Percentiles rank a stretch among this genome's conserved stretches.
These are phyloP conservation scores for Coronaproctus castanopsis DNA, from an alignment of 2,888 invertebrate genomes.

Conservation along the genomic window DNA sequence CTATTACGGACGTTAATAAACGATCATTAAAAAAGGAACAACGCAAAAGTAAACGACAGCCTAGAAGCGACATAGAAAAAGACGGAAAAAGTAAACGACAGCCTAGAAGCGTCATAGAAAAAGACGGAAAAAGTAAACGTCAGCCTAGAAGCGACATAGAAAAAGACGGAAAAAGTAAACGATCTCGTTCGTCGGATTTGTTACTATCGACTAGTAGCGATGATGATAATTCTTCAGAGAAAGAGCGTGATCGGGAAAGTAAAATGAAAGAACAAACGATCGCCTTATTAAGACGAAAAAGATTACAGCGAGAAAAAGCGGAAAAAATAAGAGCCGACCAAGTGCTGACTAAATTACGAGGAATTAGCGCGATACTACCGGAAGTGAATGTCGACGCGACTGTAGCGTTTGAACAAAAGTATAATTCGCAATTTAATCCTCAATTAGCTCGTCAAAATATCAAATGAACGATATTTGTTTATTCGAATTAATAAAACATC, in stretches of 20 bases:
- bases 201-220: neutral
- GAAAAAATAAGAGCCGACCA: conserved; percentile 52
- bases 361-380: conserved; percentile 26
- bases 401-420: conserved; percentile 43
- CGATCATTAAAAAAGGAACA: conserved; percentile 17
- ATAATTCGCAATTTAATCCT: conserved; percentile 94
- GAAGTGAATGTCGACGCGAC: conserved; percentile 23
- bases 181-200: neutral
- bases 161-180: conserved; percentile 1
- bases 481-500: too few relatives aligned
- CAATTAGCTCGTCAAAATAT: conserved; percentile 61
- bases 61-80: conserved; percentile 20
- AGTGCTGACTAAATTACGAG: conserved; percentile 46
- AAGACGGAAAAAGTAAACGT: conserved; percentile 3
- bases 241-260: neutral
- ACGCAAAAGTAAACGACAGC: conserved; percentile 2
- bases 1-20: conserved; percentile 17
- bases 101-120: conserved; percentile 16
- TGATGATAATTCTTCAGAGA: neutral
- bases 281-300: conserved; percentile 40
- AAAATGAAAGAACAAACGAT: neutral
- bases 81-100: conserved; percentile 6
- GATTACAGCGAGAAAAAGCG: conserved; percentile 56
- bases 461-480: too few relatives aligned
- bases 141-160: conserved; percentile 12